Base-by-base conservation (phyloP, 2,888 invertebrate species). In the Lochmaea crataegi region DNA sequence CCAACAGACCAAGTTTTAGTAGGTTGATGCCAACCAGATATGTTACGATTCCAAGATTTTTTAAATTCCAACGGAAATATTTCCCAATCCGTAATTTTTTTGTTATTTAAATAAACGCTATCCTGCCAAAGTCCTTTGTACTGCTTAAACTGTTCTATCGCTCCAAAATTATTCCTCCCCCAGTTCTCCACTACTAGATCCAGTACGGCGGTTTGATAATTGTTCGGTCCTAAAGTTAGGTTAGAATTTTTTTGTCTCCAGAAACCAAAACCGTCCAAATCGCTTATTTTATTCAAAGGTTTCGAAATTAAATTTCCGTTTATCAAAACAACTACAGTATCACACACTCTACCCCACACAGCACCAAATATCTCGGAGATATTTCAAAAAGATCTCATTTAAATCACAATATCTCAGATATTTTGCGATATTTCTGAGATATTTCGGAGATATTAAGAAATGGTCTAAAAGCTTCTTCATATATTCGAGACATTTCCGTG, bases 141-240 rank as follows among this genome's bases (percentile, higher is more conserved):
- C 73, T 80, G 80, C 18, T 77, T 75, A 69, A 90, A 89, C 56
- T 90, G 83, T 3, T 80, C 74, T 26, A 86, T 65, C 58, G 77
- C 69, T 7, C 85, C 86, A 45, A 82, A 86, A 84, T 95, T 95
- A 56, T 94, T 90, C 67, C 96, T 90, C 7, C 97, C 97, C 88
- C 94, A 94, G 84, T 94, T 96, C 86, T 97, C 96, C 1, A 89
- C 87, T 1, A 91, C 77, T n/a, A 90, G 73, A 70, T 87, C 86
- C 42, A 89, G 68, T 58, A 83, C 84, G 0, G 84, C 84, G 2
- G 81, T 80, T n/a, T 76, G 75, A 12, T 76, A 69, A 51, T 72
- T 41, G 2, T 74, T 48, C 4, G 80, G 58, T 3, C 83, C 81
- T 26, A 88, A 73, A 22, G 75, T 75, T n/a, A 86, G 74, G 41